Evolutionary conservation across 2,113 vertebrate genomes (phyloP), one percentile per base, ranked within the genome.

Genomic region (Emydocephalus ijimae): DNA sequence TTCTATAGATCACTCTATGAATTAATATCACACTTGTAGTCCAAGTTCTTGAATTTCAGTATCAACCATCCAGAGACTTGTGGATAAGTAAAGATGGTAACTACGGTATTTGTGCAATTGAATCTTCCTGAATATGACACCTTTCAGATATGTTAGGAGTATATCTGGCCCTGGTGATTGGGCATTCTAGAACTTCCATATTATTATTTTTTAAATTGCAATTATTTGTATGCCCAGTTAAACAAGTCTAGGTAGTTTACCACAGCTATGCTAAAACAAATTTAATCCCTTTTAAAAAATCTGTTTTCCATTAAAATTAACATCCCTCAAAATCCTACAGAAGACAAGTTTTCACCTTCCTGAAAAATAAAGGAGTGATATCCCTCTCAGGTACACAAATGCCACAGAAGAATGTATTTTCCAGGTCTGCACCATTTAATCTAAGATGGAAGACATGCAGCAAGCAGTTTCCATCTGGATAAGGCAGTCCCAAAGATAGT

Each of bases 21-120:
- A 90, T 48, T 88, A 95, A 95, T 94, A 87, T 21, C 50, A 93
- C 48, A 45, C 24, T 85, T 24, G 39, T 24, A 86, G 69, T 52
- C 69, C 88, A 89, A 55, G 26, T 52, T n/a, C 34, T n/a, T 50
- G 43, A 20, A 43, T 92, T 85, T 52, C 10, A 74, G 18, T 29
- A 21, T 6, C 39, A 92, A 39, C 23, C 29, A 54, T 14, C 20
- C 45, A 39, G 56, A 50, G 23, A 34, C n/a, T 50, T 91, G 15
- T 54, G 48, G n/a, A n/a, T 34, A 87, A 52, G 15, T 24, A 61
- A 23, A 26, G 12, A 12, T 52, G 8, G 1, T 29, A 87, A n/a
- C 34, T 87, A 45, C 0, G 45, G 45, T 45, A 26, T 52, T 50
- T 29, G 24, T n/a, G 2, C 26, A 29, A 52, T 29, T 87, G 86